Base-by-base conservation (phyloP, 2,113 vertebrate species). In the Neomonachus schauinslandi region DNA sequence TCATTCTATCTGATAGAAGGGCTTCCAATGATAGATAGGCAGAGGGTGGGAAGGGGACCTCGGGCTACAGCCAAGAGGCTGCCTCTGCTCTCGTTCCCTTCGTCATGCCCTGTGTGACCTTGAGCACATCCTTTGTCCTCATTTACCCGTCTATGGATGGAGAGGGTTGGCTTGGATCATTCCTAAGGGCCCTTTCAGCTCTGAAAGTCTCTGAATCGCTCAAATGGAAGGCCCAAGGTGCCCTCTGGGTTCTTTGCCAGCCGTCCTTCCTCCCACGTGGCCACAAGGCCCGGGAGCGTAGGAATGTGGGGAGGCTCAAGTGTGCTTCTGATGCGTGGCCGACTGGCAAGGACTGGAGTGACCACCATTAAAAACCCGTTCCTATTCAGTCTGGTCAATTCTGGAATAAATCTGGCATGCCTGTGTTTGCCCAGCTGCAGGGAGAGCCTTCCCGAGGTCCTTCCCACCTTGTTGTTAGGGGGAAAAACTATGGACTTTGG, bases 81-180 rank as follows among this genome's bases (percentile, higher is more conserved):
- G 5, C 39, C 4, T 16, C 19, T 53, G 15, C 28, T 33, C 22
- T 28, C 1, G 3, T 19, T 21, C 36, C 5, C 2, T 4, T 19
- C 14, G 18, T 91, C 36, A 31, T 0, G 5, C 39, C 65, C 6
- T 14, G 19, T n/a, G 51, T 51, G 51, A 61, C 51, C 76, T 42
- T 22, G 59, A 86, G 33, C 79, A 67, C 77, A 39, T 22, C 59
- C 8, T 79, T 84, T 28, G 59, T 13, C 71, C 13, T 94, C 33
- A 0, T 65, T 93, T 94, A 95, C 59, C 65, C 21, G 33, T 95
- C 82, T 31, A 67, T 69, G 71, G 74, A 69, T 89, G 53, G 61
- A 83, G 0, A 4, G 3, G 3, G 1, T 46, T 90, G 94, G 51
- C 51, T 80, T 61, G 28, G 46, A 26, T 39, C 18, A 13, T 46